Base-by-base conservation (phyloP, 1,140 invertebrate genomes). In the Trichomalopsis sarcophagae region DNA sequence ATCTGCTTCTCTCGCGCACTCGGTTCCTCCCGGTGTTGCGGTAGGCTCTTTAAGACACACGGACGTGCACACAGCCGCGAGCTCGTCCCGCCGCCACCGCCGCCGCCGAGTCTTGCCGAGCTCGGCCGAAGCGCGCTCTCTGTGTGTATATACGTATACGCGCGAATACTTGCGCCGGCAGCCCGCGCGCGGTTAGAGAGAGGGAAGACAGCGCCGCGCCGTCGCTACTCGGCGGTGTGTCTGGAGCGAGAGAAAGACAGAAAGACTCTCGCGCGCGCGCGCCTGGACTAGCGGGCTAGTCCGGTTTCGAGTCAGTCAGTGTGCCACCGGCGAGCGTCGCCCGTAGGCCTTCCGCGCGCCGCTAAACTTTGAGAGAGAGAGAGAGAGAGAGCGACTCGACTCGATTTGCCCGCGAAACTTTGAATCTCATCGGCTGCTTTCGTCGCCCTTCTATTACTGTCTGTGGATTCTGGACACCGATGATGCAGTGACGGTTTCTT, bases 261-360 rank as follows among this genome's bases (percentile, higher is more conserved):
- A 87, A 84, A 87, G 87, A 89, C 88, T 86, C 86, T 90, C 74
- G 89, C 88, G 88, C 88, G 89, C 89, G 89, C 90, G 87, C 89
- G 90, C 87, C 88, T 90, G 89, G 91, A 91, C 90, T 93, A 93
- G 92, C 91, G 91, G 91, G 89, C 91, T 91, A 91, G 89, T 89
- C 91, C 89, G 91, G 89, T 90, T 90, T 89, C 90, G 92, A 93
- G 90, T 93, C 92, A 93, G 92, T 93, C 92, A 93, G 92, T 93
- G 91, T 93, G 92, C 92, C 92, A 93, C 91, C 91, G 92, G 92
- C 89, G 83, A 89, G 84, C 88, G 88, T 88, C 86, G 88, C 88
- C 82, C 88, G 87, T 86, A 90, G 87, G 86, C 87, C 87, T 88
- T 88, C 86, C 86, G 87, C 87, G 85, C 86, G 85, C 36, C n/a